Conservation (phyloP, 1,140 invertebrate genomes). For the Planococcus citri region DNA sequence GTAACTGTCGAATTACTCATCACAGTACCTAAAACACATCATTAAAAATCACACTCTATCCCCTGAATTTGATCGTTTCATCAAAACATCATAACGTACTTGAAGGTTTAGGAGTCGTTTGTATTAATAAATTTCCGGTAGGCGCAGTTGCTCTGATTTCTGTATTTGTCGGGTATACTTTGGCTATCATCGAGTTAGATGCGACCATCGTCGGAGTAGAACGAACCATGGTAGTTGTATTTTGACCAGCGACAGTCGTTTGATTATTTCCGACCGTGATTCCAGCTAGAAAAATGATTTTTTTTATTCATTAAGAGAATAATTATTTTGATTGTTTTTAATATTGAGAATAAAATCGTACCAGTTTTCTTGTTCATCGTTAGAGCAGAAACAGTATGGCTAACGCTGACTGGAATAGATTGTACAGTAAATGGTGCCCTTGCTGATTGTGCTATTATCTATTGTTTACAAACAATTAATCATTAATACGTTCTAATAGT, state of each 20-base stretch:
- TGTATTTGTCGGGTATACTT: neutral
- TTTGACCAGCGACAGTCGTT: neutral
- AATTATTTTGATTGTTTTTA: neutral
- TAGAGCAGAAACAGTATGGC: neutral
- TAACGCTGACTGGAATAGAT: conserved; percentile 10
- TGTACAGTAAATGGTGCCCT: neutral
- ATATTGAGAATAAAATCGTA: neutral
- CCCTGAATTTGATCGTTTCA: neutral
- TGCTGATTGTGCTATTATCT: neutral
- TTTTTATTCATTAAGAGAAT: no score
- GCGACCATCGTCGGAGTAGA: neutral
- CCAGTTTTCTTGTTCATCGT: conserved; percentile 14
- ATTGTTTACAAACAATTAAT: neutral
- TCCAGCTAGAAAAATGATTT: neutral
- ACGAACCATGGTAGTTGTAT: neutral
- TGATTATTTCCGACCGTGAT: neutral
- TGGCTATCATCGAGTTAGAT: neutral
- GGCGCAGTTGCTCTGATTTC: neutral
- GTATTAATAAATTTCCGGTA: neutral
- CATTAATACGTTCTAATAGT: no score
- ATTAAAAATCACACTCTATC: neutral
- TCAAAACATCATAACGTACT: neutral
- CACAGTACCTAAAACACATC: neutral
- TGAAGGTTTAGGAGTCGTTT: neutral
- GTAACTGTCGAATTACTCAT: neutral